phyloP scores from a whole-genome alignment of 92 coral and sea anemone genomes.

The Palythoa grandis region DNA sequence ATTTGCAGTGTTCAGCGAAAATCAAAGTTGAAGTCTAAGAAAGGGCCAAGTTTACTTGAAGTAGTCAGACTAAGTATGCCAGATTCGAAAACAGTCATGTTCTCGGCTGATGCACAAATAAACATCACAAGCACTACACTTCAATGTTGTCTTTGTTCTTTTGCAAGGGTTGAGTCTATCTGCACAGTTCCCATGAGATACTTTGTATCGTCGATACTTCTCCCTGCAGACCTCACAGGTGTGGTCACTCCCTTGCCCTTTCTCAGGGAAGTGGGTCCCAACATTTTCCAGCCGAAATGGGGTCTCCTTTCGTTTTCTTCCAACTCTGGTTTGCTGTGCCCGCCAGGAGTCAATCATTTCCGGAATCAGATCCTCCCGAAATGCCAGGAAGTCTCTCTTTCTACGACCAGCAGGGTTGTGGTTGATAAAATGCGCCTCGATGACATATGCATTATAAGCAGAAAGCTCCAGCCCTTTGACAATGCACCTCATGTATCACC shows the following conservation, averaged over 20 bases:
- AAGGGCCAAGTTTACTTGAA: conserved; percentile 34
- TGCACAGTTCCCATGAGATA: neutral
- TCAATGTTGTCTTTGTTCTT: conserved; percentile 17
- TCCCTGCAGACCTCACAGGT: conserved; percentile 59
- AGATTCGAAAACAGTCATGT: neutral
- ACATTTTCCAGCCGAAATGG: conserved; percentile 43
- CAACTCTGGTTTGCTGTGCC: conserved; percentile 30
- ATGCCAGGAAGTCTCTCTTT: conserved; percentile 46
- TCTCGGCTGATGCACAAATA: conserved; percentile 51
- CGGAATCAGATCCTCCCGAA: conserved; percentile 46
- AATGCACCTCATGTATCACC: conserved; percentile 50
- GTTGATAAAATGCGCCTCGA: conserved; percentile 39
- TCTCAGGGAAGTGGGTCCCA: conserved; percentile 44
- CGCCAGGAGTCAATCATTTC: conserved; percentile 44
- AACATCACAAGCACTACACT: conserved; percentile 39
- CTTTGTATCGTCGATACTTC: conserved; percentile 34
- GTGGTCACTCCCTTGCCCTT: conserved; percentile 52
- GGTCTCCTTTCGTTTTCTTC: conserved; percentile 50
- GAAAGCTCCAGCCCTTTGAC: conserved; percentile 35
- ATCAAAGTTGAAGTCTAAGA: conserved; percentile 27
- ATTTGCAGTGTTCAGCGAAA: conserved; percentile 6
- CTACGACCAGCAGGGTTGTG: conserved; percentile 15
- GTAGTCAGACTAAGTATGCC: conserved; percentile 45
- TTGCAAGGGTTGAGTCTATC: neutral
- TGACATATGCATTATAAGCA: conserved; percentile 41